Conservation (phyloP, 37 sponge, comb jelly and placozoan genomes). For the Tethya wilhelma region DNA sequence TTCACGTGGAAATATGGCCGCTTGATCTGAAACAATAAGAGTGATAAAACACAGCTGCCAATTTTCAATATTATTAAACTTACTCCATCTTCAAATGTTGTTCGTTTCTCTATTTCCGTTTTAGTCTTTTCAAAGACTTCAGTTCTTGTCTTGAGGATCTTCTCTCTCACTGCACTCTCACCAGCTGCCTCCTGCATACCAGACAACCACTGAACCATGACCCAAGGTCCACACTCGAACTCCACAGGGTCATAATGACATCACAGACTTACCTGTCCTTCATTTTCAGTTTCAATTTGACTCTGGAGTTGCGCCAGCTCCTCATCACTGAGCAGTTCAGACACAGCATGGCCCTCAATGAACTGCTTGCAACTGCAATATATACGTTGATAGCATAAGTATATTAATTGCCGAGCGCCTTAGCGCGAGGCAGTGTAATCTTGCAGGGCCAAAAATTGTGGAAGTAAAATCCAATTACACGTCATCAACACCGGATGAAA, state of each 20-base stretch:
- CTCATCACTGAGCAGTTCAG: slow-evolving; percentile 10
- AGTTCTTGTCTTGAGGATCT: slow-evolving; percentile 27
- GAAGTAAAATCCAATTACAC: too few species aligned
- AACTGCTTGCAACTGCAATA: slow-evolving; percentile 25
- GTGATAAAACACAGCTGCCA: background rate
- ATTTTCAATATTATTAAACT: slow-evolving; percentile 3
- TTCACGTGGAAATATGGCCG: slow-evolving; percentile 95
- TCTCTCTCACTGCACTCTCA: slow-evolving; percentile 10
- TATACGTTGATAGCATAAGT: background rate
- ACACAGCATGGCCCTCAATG: background rate
- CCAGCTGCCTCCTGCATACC: background rate
- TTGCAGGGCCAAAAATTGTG: too few species aligned
- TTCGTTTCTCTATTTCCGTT: slow-evolving; percentile 65
- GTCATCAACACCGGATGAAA: too few species aligned
- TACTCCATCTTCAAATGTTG: slow-evolving; percentile 60
- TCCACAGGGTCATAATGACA: too few species aligned
- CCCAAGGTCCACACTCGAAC: too few species aligned
- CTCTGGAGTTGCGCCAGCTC: slow-evolving; percentile 3
- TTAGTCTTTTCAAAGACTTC: slow-evolving; percentile 32
- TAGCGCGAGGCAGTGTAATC: too few species aligned
- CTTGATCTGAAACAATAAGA: slow-evolving; percentile 64
- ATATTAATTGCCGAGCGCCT: too few species aligned
- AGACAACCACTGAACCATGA: too few species aligned
- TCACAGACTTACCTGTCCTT: background rate
- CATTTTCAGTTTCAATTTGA: background rate